Percentiles rank a stretch among this genome's conserved stretches.
Evolutionary conservation across 2,113 vertebrate genomes (phyloP).

Genomic region (Protobothrops flavoviridis): DNA sequence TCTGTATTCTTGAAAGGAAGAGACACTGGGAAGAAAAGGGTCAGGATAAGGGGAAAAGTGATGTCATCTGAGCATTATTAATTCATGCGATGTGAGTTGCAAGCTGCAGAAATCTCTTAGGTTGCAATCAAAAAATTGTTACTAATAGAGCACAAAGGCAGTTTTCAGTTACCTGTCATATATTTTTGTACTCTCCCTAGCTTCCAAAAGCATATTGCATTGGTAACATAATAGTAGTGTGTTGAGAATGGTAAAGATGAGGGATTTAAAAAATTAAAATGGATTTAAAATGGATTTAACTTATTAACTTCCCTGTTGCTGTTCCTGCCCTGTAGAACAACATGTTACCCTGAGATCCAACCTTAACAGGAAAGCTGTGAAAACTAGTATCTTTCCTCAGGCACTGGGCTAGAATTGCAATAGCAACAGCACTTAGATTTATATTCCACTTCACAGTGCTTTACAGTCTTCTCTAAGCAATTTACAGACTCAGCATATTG

Average conservation of each 20-base stretch:
- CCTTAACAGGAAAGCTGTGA: not conserved
- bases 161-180: not conserved
- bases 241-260: not conserved
- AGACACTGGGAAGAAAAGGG: not conserved
- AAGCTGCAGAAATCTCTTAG: not conserved
- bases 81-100: not conserved
- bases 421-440: too few relatives aligned
- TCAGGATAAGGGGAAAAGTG: not conserved
- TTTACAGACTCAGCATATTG: too few relatives aligned
- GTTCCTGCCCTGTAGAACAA: not conserved
- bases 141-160: not conserved
- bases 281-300: not conserved
- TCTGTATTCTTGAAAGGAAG: not conserved
- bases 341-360: not conserved
- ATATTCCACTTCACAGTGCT: too few relatives aligned
- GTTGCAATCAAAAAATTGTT: not conserved
- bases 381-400: not conserved
- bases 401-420: too few relatives aligned
- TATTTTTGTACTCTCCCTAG: not conserved
- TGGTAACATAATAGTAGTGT: not conserved
- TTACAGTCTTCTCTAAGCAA: too few relatives aligned
- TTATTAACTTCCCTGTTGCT: not conserved
- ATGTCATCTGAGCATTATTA: not conserved
- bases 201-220: not conserved
- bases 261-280: not conserved